Conservation (phyloP, 1,140 invertebrate species). For the Drosophila bipectinata region DNA sequence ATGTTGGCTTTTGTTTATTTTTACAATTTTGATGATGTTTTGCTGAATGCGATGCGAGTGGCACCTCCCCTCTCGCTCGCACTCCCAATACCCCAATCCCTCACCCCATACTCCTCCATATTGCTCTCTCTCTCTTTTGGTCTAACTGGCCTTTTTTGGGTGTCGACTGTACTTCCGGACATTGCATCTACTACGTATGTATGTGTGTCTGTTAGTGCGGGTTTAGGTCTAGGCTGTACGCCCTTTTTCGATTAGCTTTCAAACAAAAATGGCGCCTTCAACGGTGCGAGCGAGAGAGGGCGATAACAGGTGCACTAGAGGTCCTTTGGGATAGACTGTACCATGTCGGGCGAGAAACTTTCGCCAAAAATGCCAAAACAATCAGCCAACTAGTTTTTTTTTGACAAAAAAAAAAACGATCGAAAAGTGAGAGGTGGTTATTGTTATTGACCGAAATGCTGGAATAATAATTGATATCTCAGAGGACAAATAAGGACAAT, state of each 20-base stretch:
- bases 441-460: too few species aligned
- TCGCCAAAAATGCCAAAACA: background rate
- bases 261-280: constrained; percentile 52
- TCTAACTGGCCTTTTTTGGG: constrained; percentile 39
- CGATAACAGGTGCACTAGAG: background rate
- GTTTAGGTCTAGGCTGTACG: constrained; percentile 42
- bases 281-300: constrained; percentile 4
- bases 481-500: too few species aligned
- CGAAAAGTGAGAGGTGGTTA: too few species aligned
- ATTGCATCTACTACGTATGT: constrained; percentile 37
- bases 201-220: constrained; percentile 9
- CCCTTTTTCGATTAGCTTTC: constrained; percentile 56
- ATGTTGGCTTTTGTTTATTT: constrained; percentile 82
- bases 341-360: background rate
- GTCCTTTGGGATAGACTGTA: constrained; percentile 31
- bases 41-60: constrained; percentile 78
- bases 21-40: constrained; percentile 83
- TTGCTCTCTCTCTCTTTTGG: background rate
- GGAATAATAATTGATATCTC: too few species aligned
- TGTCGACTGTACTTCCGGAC: constrained; percentile 57
- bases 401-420: too few species aligned
- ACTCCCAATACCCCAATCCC: background rate
- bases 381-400: background rate
- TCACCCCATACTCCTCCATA: background rate
- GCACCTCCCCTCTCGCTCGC: constrained; percentile 42